These are phyloP conservation scores for Scaptomyza pallida DNA, from an alignment of 1,140 invertebrate genomes.

Conservation along the genomic window DNA sequence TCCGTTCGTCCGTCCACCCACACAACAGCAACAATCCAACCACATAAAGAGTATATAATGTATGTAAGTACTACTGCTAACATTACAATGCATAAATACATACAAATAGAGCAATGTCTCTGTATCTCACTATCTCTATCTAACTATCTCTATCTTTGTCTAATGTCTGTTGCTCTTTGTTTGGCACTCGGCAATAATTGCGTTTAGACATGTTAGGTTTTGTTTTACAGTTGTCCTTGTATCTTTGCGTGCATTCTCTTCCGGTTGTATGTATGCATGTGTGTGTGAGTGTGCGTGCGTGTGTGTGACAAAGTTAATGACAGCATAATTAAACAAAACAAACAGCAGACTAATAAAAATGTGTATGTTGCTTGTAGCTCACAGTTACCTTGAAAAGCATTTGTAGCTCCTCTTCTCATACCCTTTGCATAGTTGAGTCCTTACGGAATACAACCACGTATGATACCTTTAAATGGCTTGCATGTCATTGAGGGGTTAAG, in stretches of 20 bases:
- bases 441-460: too few relatives aligned
- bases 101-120: too few relatives aligned
- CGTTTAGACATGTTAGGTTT: constrained; percentile 79
- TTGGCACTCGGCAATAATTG: constrained; percentile 64
- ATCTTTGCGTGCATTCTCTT: not conserved
- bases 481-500: constrained; percentile 3
- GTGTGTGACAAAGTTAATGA: constrained; percentile 76
- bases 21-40: not conserved
- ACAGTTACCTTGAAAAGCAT: constrained; percentile 43
- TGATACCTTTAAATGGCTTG: constrained; percentile 25
- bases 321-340: constrained; percentile 82
- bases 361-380: constrained; percentile 60
- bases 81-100: too few relatives aligned
- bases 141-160: not conserved
- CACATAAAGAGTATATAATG: constrained; percentile 27
- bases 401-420: constrained; percentile 1
- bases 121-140: too few relatives aligned
- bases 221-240: constrained; percentile 37
- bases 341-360: constrained; percentile 80
- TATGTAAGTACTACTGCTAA: not conserved
- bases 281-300: constrained; percentile 23
- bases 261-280: constrained; percentile 10
- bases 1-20: not conserved
- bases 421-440: constrained; percentile 46
- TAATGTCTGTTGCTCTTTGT: constrained; percentile 44